Base-by-base conservation (phyloP, 2,113 vertebrate species). In the Phrynosoma platyrhinos region DNA sequence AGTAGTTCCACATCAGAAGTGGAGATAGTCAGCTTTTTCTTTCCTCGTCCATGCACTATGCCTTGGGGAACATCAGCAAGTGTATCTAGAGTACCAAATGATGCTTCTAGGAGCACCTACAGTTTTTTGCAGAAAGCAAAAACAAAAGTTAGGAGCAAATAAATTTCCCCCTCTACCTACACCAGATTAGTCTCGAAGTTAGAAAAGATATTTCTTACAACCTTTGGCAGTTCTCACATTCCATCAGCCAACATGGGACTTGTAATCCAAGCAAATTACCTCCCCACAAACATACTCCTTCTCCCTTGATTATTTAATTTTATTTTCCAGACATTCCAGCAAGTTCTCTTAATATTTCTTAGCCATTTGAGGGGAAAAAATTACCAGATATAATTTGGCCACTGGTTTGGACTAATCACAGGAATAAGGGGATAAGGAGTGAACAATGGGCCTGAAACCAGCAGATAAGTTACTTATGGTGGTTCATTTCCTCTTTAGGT, bases 11-110 rank as follows among this genome's bases (percentile, higher is more conserved):
- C 55, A 36, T 68, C 21, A 80, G 79, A 25, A 52, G 71, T 76
- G 6, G 58, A 82, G 30, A 88, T 82, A 27, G 21, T 52, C 12
- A 87, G 69, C 12, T 52, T 27, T 52, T 87, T 82, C n/a, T 30
- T 42, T 27, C 86, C 71, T 68, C 80, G 40, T 20, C 86, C 80
- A 2, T 32, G 20, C n/a, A 83, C 80, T 7, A 83, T 71, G 2
- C 66, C 86, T 77, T 88, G 25, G 13, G 86, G 52, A 32, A 76
- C 58, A 77, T 88, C 86, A 53, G 79, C 86, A 32, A 88, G 86
- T 8, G 72, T 88, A 40, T 83, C 82, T 30, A 88, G 42, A 25
- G 30, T 23, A 53, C 86, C 86, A 76, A 88, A 68, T 3, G 80
- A 77, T 10, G 58, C 40, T 13, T 66, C 71, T 36, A 88, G 55